Evolutionary conservation across 2,113 vertebrate species (phyloP), one percentile per base, ranked within the genome.

Genomic region (Plecotus auritus): DNA sequence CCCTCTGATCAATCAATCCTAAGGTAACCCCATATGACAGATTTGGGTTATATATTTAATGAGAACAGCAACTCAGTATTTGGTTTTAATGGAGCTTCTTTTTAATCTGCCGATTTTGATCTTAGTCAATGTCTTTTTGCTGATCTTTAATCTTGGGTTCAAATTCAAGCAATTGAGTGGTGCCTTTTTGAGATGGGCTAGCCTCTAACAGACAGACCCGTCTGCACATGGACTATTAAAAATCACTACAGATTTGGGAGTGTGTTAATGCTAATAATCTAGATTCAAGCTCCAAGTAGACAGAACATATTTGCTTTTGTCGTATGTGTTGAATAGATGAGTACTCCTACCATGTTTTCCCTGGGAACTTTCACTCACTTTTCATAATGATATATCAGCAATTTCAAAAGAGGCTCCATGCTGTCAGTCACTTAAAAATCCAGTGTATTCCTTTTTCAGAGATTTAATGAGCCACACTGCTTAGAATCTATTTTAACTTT

Each of bases 401-500:
- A 86, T 42, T 94, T 92, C 85, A 80, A 95, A 93, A 49, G 45
- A 37, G 26, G 26, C 26, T 64, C 20, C 3, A 7, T 72, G 77
- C 70, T 88, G 90, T 91, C 95, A 80, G 4, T 94, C 61, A 94
- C 37, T 92, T 74, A 93, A 90, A 93, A 93, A 95, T 84, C 61
- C 40, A 66, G 49, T 90, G 18, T 4, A 37, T 96, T 96, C 14
- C 28, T 67, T 82, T 91, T 95, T 74, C 66, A 54, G 69, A 96
- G 56, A 64, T 28, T 93, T 94, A 22, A n/a, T 42, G 47, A 92
- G 56, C 20, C 92, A 85, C 77, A 90, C 77, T 85, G 82, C 85
- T 95, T 94, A 35, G 85, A 78, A 90, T 96, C 73, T 96, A 85
- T 95, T 97, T 94, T 84, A 88, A 93, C 61, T 92, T 82, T 83